phyloP scores from a whole-genome alignment of 2,888 invertebrate species.

The Melieria crassipennis region DNA sequence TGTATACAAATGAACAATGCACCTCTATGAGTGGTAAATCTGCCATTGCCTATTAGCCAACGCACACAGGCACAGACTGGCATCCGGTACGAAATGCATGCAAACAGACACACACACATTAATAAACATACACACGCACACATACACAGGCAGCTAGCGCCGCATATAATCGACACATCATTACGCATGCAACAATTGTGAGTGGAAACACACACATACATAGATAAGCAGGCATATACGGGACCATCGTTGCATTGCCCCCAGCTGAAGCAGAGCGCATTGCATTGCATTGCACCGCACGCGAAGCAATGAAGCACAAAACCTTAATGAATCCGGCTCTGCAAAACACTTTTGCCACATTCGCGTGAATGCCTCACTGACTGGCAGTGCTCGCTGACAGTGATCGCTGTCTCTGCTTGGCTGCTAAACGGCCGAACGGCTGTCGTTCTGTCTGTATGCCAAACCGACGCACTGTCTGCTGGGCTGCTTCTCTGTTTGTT shows the following conservation, averaged over 20 bases:
- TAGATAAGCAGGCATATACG: background rate
- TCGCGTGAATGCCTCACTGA: background rate
- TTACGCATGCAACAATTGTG: background rate
- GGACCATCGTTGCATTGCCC: too few species aligned
- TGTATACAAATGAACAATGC: too few species aligned
- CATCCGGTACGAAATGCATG: background rate
- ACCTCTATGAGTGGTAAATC: too few species aligned
- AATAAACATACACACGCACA: background rate
- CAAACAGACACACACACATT: slow-evolving; percentile 30
- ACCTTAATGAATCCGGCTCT: slow-evolving; percentile 17
- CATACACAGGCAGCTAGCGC: background rate
- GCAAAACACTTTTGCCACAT: background rate
- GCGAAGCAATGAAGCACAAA: slow-evolving; percentile 16
- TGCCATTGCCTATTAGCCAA: too few species aligned
- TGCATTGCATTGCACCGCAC: too few species aligned
- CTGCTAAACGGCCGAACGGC: too few species aligned
- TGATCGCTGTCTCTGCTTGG: too few species aligned
- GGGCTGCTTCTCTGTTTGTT: background rate
- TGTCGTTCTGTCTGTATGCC: too few species aligned
- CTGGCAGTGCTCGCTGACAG: background rate
- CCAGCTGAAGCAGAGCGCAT: too few species aligned
- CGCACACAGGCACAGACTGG: too few species aligned
- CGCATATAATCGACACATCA: background rate
- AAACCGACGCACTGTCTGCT: background rate
- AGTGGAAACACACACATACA: background rate